phyloP scores from a whole-genome alignment of 2,888 invertebrate species.

The Zonitis immaculata region DNA sequence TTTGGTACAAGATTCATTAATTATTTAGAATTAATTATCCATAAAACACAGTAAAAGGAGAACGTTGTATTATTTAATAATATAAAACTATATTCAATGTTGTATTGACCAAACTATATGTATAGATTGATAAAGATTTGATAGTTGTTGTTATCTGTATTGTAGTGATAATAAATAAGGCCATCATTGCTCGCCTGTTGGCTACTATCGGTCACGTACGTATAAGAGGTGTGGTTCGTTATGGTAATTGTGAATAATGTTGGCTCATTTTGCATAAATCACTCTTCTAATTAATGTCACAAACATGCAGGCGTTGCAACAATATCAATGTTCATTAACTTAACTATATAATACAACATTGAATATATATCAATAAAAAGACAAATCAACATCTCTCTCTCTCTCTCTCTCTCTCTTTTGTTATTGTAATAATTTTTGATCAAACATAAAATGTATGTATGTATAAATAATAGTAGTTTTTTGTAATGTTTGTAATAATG shows the following conservation, averaged over 20 bases:
- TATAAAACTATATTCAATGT: too few species aligned
- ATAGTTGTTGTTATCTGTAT: too few species aligned
- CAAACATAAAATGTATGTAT: too few species aligned
- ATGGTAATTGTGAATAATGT: constrained; percentile 50
- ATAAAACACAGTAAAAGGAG: too few species aligned
- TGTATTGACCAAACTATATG: too few species aligned
- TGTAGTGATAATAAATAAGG: constrained; percentile 23
- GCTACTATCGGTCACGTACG: constrained; percentile 34
- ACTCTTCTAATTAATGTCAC: constrained; percentile 45
- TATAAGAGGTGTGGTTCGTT: constrained; percentile 45
- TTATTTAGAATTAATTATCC: too few species aligned
- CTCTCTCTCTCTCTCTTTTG: too few species aligned
- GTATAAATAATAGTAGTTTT: too few species aligned
- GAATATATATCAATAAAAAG: not conserved
- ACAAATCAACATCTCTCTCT: not conserved
- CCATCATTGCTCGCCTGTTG: constrained; percentile 23
- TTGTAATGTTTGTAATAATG: not conserved
- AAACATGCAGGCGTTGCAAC: constrained; percentile 45
- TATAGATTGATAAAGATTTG: too few species aligned
- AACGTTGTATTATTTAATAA: too few species aligned
- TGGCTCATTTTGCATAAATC: constrained; percentile 45
- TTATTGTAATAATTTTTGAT: too few species aligned
- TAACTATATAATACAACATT: not conserved
- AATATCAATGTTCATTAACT: constrained; percentile 47
- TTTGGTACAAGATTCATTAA: constrained; percentile 3